These are phyloP conservation scores for Palloptera scutellata DNA, from an alignment of 2,888 invertebrate genomes.

Conservation along the genomic window DNA sequence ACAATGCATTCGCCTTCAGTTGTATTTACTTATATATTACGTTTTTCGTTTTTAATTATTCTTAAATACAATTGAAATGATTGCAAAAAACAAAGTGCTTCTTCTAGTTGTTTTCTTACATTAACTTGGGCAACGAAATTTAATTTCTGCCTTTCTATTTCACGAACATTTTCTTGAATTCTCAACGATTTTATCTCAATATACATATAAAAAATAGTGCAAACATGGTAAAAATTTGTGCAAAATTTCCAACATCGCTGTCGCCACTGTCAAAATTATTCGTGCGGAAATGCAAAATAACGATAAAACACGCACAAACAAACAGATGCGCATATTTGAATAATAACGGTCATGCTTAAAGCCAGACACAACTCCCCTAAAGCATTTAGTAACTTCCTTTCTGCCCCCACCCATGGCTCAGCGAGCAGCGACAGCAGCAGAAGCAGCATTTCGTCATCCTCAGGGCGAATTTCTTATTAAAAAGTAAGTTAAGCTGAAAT, in stretches of 20 bases:
- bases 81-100: too few relatives aligned
- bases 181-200: too few relatives aligned
- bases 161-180: too few relatives aligned
- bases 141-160: too few relatives aligned
- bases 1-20: too few relatives aligned
- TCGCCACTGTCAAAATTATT: conserved; percentile 23
- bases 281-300: conserved; percentile 32
- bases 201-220: not conserved
- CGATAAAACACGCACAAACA: conserved; percentile 25
- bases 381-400: not conserved
- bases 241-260: not conserved
- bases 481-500: conserved; percentile 28
- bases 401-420: not conserved
- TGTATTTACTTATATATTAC: too few relatives aligned
- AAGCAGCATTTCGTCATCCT: conserved; percentile 5
- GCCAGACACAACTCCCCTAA: conserved; percentile 2
- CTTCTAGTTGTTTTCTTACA: too few relatives aligned
- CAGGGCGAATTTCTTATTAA: conserved; percentile 26
- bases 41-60: too few relatives aligned
- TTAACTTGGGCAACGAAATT: too few relatives aligned
- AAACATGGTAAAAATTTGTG: not conserved
- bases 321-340: not conserved
- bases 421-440: not conserved
- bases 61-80: not conserved
- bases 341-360: conserved; percentile 2